Conservation (phyloP, 2,797 vertebrate genomes). For the Jordanella pulchra region DNA sequence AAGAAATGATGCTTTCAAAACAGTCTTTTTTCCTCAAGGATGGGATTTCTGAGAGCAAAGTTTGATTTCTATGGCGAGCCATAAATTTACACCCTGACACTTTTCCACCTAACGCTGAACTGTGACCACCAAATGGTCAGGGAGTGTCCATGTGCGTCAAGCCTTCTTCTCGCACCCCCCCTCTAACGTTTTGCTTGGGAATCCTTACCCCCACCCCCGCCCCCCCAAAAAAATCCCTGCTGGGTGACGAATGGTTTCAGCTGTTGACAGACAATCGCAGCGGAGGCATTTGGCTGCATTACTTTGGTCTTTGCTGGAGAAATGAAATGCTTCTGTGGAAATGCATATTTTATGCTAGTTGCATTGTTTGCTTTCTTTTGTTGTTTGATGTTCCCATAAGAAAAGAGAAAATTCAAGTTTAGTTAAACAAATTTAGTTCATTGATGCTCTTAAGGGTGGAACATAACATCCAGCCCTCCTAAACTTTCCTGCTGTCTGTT, state of each 20-base stretch:
- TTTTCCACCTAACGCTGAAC: conserved; percentile 64
- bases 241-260: conserved; percentile 80
- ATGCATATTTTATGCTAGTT: conserved; percentile 44
- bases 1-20: conserved; percentile 64
- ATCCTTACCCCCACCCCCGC: conserved; percentile 56
- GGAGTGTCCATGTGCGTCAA: conserved; percentile 67
- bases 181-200: conserved; percentile 53
- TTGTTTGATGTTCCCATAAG: conserved; percentile 42
- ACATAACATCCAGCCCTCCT: neutral
- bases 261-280: conserved; percentile 77
- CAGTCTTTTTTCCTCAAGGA: conserved; percentile 67
- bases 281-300: conserved; percentile 76
- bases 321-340: conserved; percentile 66
- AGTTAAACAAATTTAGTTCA: conserved; percentile 37
- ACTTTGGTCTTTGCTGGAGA: conserved; percentile 69
- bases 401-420: conserved; percentile 52
- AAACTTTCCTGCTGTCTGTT: neutral
- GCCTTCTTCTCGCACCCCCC: conserved; percentile 49
- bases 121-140: conserved; percentile 79
- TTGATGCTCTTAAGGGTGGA: conserved; percentile 18
- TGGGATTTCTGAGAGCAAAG: conserved; percentile 72
- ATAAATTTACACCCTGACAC: conserved; percentile 65
- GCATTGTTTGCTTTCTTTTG: conserved; percentile 48
- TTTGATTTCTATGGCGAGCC: conserved; percentile 69
- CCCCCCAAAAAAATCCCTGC: conserved; percentile 57